Percentiles rank a stretch among this genome's conserved stretches.
These are phyloP conservation scores for Gorilla gorilla DNA, from an alignment of 2,113 vertebrate species.

Conservation along the genomic window DNA sequence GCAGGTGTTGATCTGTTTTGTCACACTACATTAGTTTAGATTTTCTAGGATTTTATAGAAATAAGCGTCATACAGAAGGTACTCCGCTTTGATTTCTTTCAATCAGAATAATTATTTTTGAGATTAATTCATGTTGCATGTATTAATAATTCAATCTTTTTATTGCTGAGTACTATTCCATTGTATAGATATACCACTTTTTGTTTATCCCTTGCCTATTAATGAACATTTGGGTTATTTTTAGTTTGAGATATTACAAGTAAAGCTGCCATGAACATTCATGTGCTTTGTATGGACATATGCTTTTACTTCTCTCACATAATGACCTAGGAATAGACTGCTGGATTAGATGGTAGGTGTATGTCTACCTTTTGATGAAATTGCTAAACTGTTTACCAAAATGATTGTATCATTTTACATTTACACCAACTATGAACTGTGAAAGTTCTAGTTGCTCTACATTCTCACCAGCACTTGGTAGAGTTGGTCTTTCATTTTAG, in stretches of 20 bases:
- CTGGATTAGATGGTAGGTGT: not conserved
- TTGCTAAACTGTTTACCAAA: not conserved
- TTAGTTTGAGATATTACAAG: not conserved
- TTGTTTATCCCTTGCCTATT: not conserved
- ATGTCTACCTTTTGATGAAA: not conserved
- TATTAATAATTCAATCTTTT: not conserved
- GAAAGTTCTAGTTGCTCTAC: not conserved
- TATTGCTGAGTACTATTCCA: not conserved
- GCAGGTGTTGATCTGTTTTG: not conserved
- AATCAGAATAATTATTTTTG: not conserved
- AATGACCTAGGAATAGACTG: not conserved
- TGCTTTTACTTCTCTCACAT: not conserved
- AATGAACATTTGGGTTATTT: not conserved
- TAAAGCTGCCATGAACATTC: conserved; percentile 4
- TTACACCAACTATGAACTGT: not conserved
- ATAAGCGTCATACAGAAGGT: not conserved
- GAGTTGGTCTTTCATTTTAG: not conserved
- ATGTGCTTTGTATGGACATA: not conserved
- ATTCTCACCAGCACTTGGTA: not conserved
- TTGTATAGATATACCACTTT: not conserved
- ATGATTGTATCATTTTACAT: not conserved
- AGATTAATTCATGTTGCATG: not conserved
- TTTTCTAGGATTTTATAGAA: not conserved
- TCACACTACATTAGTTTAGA: not conserved
- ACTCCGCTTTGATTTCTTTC: not conserved